Evolutionary conservation across 2,797 vertebrate genomes (phyloP).

Genomic region (Macroramphosus scolopax): DNA sequence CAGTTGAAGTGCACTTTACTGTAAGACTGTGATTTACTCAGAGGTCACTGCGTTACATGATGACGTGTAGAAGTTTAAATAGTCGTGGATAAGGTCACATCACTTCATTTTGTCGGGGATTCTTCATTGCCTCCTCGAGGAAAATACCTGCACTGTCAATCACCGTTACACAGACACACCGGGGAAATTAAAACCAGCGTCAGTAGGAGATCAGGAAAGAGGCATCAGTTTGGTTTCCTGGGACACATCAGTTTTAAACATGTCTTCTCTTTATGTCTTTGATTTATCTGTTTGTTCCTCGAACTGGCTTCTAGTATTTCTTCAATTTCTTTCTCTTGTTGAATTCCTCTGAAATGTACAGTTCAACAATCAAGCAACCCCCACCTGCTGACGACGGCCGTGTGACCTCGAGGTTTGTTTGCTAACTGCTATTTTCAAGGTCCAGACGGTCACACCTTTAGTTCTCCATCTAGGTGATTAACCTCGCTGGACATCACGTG

Average conservation of each 20-base stretch:
- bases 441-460: no score
- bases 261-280: conserved; percentile 10
- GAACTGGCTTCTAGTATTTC: no score
- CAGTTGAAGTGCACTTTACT: conserved; percentile 82
- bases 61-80: conserved; percentile 16
- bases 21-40: conserved; percentile 54
- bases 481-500: not conserved
- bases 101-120: conserved; percentile 14
- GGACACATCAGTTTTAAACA: conserved; percentile 25
- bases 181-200: no score
- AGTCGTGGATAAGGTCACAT: conserved; percentile 30
- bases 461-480: no score
- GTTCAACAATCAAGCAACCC: no score
- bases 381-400: no score
- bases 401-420: no score
- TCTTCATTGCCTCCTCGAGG: no score
- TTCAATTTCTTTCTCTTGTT: no score
- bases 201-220: conserved; percentile 6
- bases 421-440: no score
- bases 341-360: no score
- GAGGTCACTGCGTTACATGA: conserved; percentile 31
- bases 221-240: conserved; percentile 18
- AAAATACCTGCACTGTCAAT: conserved; percentile 22
- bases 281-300: no score
- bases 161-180: conserved; percentile 48